These are phyloP conservation scores for Tanypteryx hageni DNA, from an alignment of 2,888 invertebrate species.

Conservation along the genomic window DNA sequence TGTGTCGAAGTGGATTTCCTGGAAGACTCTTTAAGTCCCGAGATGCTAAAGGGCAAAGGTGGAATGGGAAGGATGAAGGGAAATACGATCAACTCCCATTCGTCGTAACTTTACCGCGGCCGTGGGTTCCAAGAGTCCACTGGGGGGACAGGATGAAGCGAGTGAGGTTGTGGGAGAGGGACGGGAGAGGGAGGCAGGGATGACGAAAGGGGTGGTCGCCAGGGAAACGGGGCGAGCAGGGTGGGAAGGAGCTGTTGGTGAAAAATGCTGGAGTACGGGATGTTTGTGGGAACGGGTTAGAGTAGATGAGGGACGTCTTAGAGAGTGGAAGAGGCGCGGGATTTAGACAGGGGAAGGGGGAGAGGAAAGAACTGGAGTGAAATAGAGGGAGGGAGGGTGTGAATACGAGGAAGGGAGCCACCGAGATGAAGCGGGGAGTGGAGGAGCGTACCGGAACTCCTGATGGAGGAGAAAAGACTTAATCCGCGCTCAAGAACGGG, in stretches of 20 bases:
- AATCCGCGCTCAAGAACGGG: constrained; percentile 7
- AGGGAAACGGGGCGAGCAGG: neutral
- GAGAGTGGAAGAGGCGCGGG: too few species aligned
- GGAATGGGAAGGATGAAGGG: neutral
- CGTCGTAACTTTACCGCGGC: neutral
- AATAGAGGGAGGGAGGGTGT: too few species aligned
- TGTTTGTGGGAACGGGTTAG: neutral
- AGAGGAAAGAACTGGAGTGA: too few species aligned
- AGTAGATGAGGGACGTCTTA: neutral
- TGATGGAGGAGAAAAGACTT: constrained; percentile 13
- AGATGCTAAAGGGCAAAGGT: too few species aligned
- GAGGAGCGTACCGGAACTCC: neutral
- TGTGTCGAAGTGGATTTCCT: too few species aligned
- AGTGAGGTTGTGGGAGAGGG: neutral
- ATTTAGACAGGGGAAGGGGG: too few species aligned
- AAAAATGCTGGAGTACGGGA: neutral
- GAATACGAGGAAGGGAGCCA: too few species aligned
- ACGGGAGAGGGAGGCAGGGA: neutral
- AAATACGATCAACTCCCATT: neutral
- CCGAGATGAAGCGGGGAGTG: too few species aligned
- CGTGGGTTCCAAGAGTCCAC: neutral
- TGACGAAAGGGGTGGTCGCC: neutral
- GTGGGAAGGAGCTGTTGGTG: neutral
- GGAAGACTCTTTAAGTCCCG: too few species aligned
- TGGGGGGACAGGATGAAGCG: neutral